Base-by-base conservation (phyloP, 92 coral and sea anemone genomes). In the Epizoanthus rinbou region DNA sequence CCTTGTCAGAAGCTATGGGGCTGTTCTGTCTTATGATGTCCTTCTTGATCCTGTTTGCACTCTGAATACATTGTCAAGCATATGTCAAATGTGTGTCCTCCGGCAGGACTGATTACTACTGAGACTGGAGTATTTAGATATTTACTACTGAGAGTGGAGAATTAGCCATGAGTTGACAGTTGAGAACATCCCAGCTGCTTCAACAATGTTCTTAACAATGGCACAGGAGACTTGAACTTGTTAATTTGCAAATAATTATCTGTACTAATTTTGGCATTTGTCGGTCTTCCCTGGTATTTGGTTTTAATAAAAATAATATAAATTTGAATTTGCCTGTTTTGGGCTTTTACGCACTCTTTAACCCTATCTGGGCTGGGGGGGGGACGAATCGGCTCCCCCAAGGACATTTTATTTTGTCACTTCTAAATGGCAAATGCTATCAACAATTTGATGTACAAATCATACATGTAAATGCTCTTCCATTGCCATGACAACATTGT, bases 11-110 rank as follows among this genome's bases (percentile, higher is more conserved):
- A 85, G 99, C 99, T 72, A 96, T 96, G 99, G 99, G 99, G 88
- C 97, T 96, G 86, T 96, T 96, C 75, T 94, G 99, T 91, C 94
- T 96, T 91, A 96, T 96, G 99, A 96, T 96, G 99, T 98, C 99
- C 86, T 94, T 96, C 90, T 89, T 96, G 91, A 96, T 96, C 86
- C 91, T 96, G 87, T 96, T 96, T 96, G 99, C 99, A 78, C 92
- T 96, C 87, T 96, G 85, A 88, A 87, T 54, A 19, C 81, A 39
- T 59, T 76, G 18, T 58, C 72, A 16, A 33, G 72, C 3, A 10
- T 17, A 67, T 41, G 17, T 67, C 17, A 7, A 65, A 43, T 57
- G 58, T 58, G 16, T 57, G 62, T 39, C 57, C 10, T 59, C 56
- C 41, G 21, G 70, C 65, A 78, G 43, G 82, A 22, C 52, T 6